A percentile compares a stretch with the other conserved stretches of the same genome.
Conservation (phyloP, 2,797 vertebrate species). For the Spinus olivaceus region DNA sequence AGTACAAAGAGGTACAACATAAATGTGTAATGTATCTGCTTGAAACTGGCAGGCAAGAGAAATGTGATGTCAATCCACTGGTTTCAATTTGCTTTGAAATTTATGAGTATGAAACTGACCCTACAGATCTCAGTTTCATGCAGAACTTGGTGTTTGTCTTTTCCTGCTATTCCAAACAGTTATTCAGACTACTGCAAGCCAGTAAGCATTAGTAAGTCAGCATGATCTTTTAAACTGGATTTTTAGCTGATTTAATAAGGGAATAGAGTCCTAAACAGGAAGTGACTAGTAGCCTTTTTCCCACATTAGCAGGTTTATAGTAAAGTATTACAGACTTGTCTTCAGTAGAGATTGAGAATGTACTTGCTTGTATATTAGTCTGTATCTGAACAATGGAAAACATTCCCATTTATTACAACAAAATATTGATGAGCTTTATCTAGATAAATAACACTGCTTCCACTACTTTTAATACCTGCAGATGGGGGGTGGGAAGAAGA, state of each 20-base stretch:
- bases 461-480: background rate
- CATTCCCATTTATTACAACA: background rate
- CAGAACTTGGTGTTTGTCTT: background rate
- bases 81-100: background rate
- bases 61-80: rapidly evolving
- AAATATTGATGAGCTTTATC: background rate
- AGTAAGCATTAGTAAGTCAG: background rate
- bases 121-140: background rate
- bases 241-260: background rate
- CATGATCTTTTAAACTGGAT: background rate
- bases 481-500: background rate
- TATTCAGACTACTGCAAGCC: background rate
- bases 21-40: background rate
- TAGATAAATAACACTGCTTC: background rate
- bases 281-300: background rate
- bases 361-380: background rate
- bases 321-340: background rate
- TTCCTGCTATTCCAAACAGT: background rate
- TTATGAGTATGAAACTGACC: background rate
- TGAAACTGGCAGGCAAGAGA: background rate
- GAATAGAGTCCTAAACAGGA: background rate
- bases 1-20: background rate
- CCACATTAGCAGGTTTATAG: background rate
- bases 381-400: background rate
- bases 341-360: background rate